A percentile compares a stretch with the other conserved stretches of the same genome.
Conservation (phyloP, 2,888 invertebrate genomes). For the Eristalis arbustorum region DNA sequence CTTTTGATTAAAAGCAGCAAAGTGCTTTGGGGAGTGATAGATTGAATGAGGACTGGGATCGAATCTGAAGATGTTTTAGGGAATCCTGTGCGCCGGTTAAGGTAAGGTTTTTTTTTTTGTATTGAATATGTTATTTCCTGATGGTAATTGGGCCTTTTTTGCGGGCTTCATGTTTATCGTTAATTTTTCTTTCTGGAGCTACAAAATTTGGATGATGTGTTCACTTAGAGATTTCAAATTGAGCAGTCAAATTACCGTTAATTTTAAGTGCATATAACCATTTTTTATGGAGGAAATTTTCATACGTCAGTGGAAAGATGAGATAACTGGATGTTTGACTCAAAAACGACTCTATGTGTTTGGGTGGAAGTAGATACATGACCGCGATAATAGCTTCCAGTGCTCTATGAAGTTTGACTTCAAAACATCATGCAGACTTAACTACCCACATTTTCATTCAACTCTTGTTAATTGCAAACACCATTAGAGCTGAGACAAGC, state of each 20-base stretch:
- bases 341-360: too few relatives aligned
- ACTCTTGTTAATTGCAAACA: too few relatives aligned
- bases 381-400: too few relatives aligned
- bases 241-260: background rate
- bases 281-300: too few relatives aligned
- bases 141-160: background rate
- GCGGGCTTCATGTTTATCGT: background rate
- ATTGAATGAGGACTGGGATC: background rate
- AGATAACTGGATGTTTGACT: too few relatives aligned
- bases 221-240: background rate
- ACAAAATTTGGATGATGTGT: background rate
- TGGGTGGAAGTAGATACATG: too few relatives aligned
- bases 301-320: too few relatives aligned
- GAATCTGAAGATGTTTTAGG: background rate
- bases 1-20: slow-evolving; percentile 34
- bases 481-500: too few relatives aligned
- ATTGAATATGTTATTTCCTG: background rate
- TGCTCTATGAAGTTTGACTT: too few relatives aligned
- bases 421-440: too few relatives aligned
- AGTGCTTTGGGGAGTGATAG: slow-evolving; percentile 6
- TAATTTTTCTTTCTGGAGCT: background rate
- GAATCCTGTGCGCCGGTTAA: slow-evolving; percentile 11
- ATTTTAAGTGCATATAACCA: background rate
- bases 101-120: background rate
- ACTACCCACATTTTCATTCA: too few relatives aligned